A percentile compares a stretch with the other conserved stretches of the same genome.
These are phyloP conservation scores for Chrysocyon brachyurus DNA, from an alignment of 2,797 vertebrate genomes.

Conservation along the genomic window DNA sequence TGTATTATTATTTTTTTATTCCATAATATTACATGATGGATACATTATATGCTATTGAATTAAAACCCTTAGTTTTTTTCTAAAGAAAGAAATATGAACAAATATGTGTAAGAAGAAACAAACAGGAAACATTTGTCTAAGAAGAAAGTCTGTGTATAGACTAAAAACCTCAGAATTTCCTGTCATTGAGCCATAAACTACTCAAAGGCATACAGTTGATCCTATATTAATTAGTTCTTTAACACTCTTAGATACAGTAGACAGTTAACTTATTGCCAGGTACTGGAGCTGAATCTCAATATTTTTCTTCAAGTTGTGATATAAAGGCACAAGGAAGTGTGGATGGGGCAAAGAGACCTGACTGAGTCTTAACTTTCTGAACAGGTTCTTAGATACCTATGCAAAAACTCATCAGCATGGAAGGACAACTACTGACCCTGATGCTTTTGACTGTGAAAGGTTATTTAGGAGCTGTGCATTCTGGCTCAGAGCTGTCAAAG, in stretches of 20 bases:
- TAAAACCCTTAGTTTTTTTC: background rate
- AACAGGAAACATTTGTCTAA: background rate
- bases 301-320: background rate
- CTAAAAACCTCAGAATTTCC: background rate
- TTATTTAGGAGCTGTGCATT: constrained; percentile 33
- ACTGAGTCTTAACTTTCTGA: constrained; percentile 14
- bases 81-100: background rate
- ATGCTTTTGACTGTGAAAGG: background rate
- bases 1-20: background rate
- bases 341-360: background rate
- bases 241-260: background rate
- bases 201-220: background rate
- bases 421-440: background rate
- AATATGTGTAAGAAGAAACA: background rate
- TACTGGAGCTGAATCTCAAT: background rate
- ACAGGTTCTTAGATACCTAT: background rate
- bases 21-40: background rate
- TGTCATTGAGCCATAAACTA: background rate
- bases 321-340: background rate
- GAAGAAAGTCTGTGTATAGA: background rate
- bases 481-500: constrained; percentile 26
- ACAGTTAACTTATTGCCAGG: background rate
- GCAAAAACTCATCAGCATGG: constrained; percentile 10
- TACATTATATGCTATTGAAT: background rate
- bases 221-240: background rate